Evolutionary conservation across 2,113 vertebrate genomes (phyloP).

Genomic region (Cranoglanis bouderius): DNA sequence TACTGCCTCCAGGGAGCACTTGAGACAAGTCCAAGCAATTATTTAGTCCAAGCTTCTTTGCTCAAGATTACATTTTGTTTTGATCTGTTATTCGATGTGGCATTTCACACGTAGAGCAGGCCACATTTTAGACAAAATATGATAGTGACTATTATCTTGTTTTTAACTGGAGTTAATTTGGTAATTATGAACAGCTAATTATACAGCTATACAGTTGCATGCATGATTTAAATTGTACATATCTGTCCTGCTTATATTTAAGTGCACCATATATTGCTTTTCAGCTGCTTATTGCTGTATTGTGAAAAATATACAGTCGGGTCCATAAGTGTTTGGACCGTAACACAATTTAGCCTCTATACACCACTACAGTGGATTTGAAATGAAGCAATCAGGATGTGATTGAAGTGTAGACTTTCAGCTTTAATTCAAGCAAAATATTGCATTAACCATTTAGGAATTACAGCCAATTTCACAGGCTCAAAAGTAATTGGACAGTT

Average conservation of each 20-base stretch:
- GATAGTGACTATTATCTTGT: constrained; percentile 1
- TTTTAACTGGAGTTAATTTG: not conserved
- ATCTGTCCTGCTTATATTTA: not conserved
- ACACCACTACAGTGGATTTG: not conserved
- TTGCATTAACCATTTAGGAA: not conserved
- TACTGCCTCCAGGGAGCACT: constrained; percentile 30
- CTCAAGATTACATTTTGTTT: constrained; percentile 37
- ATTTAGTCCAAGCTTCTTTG: constrained; percentile 18
- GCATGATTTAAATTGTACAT: not conserved
- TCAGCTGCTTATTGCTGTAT: not conserved
- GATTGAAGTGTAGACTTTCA: not conserved
- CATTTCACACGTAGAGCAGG: not conserved
- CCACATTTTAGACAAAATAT: not conserved
- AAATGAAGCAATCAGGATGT: not conserved
- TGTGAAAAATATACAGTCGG: not conserved
- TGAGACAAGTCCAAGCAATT: constrained; percentile 38
- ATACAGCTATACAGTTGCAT: not conserved
- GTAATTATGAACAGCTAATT: not conserved
- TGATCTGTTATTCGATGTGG: constrained; percentile 9
- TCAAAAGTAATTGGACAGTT: not conserved
- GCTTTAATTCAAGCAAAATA: not conserved
- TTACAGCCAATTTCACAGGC: not conserved
- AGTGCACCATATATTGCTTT: not conserved
- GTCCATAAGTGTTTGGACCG: not conserved
- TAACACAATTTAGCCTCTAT: not conserved